Conservation (phyloP, 1,140 invertebrate genomes). For the Microvelia longipes region DNA sequence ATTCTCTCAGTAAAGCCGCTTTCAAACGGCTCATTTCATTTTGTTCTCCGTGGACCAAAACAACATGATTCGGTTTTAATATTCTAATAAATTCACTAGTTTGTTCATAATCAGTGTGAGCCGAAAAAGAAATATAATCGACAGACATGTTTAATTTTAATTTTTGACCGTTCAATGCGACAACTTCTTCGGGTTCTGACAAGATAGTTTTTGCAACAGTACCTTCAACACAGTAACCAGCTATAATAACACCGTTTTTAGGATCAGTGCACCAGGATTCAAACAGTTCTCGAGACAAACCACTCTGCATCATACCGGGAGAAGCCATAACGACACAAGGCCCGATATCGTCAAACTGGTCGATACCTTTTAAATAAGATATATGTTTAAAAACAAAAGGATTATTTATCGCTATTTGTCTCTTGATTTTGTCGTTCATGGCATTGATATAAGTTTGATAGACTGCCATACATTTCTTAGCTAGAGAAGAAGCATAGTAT, state of each 20-base stretch:
- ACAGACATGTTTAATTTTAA: slow-evolving; percentile 93
- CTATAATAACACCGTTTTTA: slow-evolving; percentile 96
- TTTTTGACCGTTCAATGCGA: slow-evolving; percentile 87
- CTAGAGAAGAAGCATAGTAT: slow-evolving; percentile 96
- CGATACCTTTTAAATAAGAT: slow-evolving; percentile 96
- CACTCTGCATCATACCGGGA: slow-evolving; percentile 99
- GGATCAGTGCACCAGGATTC: slow-evolving; percentile 97
- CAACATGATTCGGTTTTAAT: slow-evolving; percentile 88
- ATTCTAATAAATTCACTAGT: slow-evolving; percentile 93
- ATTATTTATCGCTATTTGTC: slow-evolving; percentile 96
- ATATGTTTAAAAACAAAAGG: slow-evolving; percentile 99
- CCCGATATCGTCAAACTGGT: slow-evolving; percentile 98
- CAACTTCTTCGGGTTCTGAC: slow-evolving; percentile 95
- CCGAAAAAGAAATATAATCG: slow-evolving; percentile 98
- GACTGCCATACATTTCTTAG: slow-evolving; percentile 99
- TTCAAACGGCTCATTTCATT: slow-evolving; percentile 97
- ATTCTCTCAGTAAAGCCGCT: slow-evolving; percentile 83
- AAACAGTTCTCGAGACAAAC: slow-evolving; percentile 90
- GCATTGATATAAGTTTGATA: slow-evolving; percentile 99
- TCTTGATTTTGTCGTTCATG: slow-evolving; percentile 93
- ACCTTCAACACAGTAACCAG: slow-evolving; percentile 97
- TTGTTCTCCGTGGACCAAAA: slow-evolving; percentile 94
- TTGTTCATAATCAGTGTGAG: slow-evolving; percentile 98
- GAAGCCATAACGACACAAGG: slow-evolving; percentile 98
- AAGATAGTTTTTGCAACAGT: slow-evolving; percentile 93